phyloP scores from a whole-genome alignment of 2,797 vertebrate genomes.

The Stomatorhinus walkeri region DNA sequence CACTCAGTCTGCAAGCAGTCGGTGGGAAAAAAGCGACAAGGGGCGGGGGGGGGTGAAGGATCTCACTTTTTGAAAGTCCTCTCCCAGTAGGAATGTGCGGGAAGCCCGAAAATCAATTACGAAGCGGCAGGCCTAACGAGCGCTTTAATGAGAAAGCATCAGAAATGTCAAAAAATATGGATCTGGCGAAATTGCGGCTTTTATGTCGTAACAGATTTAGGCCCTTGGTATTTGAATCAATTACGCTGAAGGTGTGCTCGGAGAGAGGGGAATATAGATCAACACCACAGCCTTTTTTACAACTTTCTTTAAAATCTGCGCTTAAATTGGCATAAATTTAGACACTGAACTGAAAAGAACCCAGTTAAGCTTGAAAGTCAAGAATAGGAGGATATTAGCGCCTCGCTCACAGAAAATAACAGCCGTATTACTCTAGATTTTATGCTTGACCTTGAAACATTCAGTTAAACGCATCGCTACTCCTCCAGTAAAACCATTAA shows the following conservation, averaged over 20 bases:
- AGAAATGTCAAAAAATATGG: conserved; percentile 11
- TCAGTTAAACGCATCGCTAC: background rate
- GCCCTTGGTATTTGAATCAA: conserved; percentile 18
- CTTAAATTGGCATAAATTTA: conserved; percentile 8
- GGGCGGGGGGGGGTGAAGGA: background rate
- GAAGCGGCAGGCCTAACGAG: background rate
- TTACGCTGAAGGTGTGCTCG: conserved; percentile 5
- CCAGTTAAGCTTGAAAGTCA: conserved; percentile 4
- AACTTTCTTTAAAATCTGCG: background rate
- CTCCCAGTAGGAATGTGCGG: background rate
- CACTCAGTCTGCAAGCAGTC: background rate
- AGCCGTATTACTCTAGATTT: background rate
- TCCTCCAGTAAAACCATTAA: background rate
- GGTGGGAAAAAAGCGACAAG: background rate
- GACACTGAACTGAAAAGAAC: conserved; percentile 1
- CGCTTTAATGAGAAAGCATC: conserved; percentile 8
- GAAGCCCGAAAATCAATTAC: conserved; percentile 11
- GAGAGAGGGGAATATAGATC: conserved; percentile 14
- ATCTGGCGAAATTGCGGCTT: conserved; percentile 10
- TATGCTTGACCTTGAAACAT: conserved; percentile 7
- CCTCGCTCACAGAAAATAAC: conserved; percentile 4
- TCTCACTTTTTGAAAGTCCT: conserved; percentile 1
- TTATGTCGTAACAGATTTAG: conserved; percentile 4
- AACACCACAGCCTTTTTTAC: background rate
- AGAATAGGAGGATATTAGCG: background rate